Conservation (phyloP, 1,140 invertebrate genomes). For the Amphibalanus amphitrite region DNA sequence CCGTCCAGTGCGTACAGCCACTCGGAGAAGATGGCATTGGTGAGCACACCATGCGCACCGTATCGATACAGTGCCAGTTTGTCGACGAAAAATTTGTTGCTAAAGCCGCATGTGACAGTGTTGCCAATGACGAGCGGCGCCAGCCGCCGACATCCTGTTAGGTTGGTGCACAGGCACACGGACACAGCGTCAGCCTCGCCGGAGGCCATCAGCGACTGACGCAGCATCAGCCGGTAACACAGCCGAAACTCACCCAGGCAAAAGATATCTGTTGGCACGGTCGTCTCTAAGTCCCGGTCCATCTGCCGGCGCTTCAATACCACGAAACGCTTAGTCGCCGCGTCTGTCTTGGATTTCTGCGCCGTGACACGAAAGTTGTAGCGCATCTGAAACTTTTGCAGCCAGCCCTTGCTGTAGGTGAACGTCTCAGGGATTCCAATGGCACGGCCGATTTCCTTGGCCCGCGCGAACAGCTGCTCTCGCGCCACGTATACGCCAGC, state of each 20-base stretch:
- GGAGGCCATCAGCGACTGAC: neutral
- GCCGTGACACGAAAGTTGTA: neutral
- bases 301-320: neutral
- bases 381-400: neutral
- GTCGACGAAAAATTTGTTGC: neutral
- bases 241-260: neutral
- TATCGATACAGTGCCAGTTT: neutral
- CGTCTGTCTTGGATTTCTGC: neutral
- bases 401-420: neutral
- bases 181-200: neutral
- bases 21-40: neutral
- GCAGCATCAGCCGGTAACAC: neutral
- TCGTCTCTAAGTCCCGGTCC: neutral
- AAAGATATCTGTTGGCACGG: neutral
- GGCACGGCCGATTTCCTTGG: neutral
- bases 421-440: neutral
- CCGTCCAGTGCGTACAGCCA: neutral
- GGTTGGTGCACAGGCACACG: neutral
- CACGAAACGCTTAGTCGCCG: neutral
- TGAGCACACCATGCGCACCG: neutral
- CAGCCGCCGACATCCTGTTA: neutral
- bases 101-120: neutral
- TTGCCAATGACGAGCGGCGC: neutral
- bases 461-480: neutral
- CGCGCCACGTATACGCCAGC: neutral